These are phyloP conservation scores for Drosophila insularis DNA, from an alignment of 1,140 invertebrate species.

Conservation along the genomic window DNA sequence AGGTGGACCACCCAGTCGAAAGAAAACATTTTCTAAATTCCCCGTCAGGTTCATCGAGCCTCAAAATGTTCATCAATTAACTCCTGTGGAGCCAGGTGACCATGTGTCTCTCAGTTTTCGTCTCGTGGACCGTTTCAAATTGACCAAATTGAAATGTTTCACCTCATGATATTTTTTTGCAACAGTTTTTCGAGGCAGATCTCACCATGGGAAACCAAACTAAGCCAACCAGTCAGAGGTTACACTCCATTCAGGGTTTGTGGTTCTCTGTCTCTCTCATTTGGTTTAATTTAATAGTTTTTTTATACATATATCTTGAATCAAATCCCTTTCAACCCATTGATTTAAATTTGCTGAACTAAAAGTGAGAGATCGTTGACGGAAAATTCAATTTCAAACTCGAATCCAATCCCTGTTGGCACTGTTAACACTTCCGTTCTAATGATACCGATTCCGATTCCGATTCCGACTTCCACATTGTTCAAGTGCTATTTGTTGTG, in stretches of 20 bases:
- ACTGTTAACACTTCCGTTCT: neutral
- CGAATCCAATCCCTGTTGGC: no score
- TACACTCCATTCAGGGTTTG: neutral
- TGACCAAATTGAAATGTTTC: constrained; percentile 21
- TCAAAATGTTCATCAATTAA: constrained; percentile 55
- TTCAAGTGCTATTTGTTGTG: constrained; percentile 29
- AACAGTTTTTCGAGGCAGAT: neutral
- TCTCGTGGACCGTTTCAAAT: constrained; percentile 22
- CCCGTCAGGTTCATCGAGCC: constrained; percentile 17
- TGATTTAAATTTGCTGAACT: no score
- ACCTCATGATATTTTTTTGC: constrained; percentile 7
- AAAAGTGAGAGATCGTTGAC: no score
- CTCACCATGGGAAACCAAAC: neutral
- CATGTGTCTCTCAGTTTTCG: neutral
- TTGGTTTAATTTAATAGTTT: no score
- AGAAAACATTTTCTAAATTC: neutral
- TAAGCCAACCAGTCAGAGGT: neutral
- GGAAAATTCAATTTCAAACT: no score
- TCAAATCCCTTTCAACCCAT: no score
- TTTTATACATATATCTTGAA: no score
- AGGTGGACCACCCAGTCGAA: constrained; percentile 67
- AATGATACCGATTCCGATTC: no score
- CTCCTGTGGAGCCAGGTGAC: constrained; percentile 59
- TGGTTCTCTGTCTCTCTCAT: no score
- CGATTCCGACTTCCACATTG: constrained; percentile 20